Percentiles rank a stretch among this genome's conserved stretches.
Conservation (phyloP, 2,113 vertebrate species). For the Lophura nycthemera region DNA sequence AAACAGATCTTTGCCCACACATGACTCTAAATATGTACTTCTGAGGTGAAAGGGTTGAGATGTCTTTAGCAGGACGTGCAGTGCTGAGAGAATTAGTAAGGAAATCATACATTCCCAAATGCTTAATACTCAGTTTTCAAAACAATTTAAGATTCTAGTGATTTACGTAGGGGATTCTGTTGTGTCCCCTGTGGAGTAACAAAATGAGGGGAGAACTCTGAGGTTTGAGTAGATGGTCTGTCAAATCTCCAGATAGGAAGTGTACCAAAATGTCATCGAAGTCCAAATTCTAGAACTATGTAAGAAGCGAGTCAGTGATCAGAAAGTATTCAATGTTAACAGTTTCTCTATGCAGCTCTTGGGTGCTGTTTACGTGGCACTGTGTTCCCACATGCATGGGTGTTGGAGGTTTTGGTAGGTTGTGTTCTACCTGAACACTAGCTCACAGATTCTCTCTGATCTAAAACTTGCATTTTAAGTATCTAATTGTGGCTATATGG, state of each 20-base stretch:
- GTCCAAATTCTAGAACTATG: neutral
- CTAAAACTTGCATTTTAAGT: neutral
- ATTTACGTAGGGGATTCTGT: neutral
- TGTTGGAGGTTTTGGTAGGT: neutral
- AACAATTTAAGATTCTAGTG: neutral
- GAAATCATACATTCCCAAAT: neutral
- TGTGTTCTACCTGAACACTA: neutral
- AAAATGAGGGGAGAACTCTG: neutral
- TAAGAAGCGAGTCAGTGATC: neutral
- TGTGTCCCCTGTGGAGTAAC: accelerated
- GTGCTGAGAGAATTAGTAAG: neutral
- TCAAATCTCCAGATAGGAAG: neutral
- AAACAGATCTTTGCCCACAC: neutral
- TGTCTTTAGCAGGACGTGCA: neutral
- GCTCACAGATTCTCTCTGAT: neutral
- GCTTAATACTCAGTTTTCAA: neutral
- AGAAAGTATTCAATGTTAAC: neutral
- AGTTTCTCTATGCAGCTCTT: neutral
- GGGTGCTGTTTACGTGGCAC: neutral
- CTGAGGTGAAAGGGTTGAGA: neutral
- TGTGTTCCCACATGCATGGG: accelerated
- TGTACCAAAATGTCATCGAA: neutral
- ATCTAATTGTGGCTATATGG: neutral
- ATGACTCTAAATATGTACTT: constrained; percentile 9
- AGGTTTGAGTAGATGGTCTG: neutral